These are phyloP conservation scores for Drosophila mauritiana DNA, from an alignment of 1,140 invertebrate species.

Conservation along the genomic window DNA sequence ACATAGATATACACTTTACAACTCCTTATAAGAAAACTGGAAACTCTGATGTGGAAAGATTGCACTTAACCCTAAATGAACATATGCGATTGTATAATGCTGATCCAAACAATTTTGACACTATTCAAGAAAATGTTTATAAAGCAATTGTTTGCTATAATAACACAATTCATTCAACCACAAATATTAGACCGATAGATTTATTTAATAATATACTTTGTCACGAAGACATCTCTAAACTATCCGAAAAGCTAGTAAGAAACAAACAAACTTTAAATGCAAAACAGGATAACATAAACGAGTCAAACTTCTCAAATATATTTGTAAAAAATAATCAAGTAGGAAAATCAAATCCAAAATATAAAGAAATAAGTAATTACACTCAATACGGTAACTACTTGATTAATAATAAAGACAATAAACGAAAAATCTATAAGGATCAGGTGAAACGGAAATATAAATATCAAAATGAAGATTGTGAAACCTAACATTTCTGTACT, in stretches of 20 bases:
- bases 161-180: slow-evolving; percentile 4
- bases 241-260: not conserved
- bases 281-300: slow-evolving; percentile 1
- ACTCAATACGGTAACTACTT: slow-evolving; percentile 5
- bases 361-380: slow-evolving; percentile 13
- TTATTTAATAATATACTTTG: not conserved
- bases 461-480: no score
- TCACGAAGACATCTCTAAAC: not conserved
- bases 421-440: not conserved
- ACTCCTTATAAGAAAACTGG: slow-evolving; percentile 6
- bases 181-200: not conserved
- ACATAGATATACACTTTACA: not conserved
- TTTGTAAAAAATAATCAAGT: slow-evolving; percentile 3
- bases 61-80: slow-evolving; percentile 7
- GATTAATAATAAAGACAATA: slow-evolving; percentile 11
- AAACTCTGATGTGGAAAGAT: slow-evolving; percentile 1
- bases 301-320: not conserved
- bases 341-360: slow-evolving; percentile 9
- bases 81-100: slow-evolving; percentile 3
- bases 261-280: slow-evolving; percentile 2
- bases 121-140: slow-evolving; percentile 7
- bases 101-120: slow-evolving; percentile 4
- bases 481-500: no score
- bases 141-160: slow-evolving; percentile 4
- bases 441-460: no score